phyloP scores from a whole-genome alignment of 2,113 vertebrate genomes.

The human (Homo sapiens) region GRCh38 chr16:49197001-49197500 shows the following conservation, averaged over 20 bases:
- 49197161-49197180: rapidly evolving
- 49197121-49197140: background rate
- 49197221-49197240: background rate
- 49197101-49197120: too few species aligned
- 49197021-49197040: background rate
- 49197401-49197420: background rate
- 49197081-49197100: too few species aligned
- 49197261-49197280: background rate
- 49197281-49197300: background rate
- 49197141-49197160: rapidly evolving
- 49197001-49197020: background rate
- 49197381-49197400: background rate
- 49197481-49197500: too few species aligned
- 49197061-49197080: too few species aligned
- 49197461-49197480: background rate
- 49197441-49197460: background rate
- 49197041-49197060: background rate
- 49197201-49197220: background rate
- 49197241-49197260: background rate
- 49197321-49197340: background rate
- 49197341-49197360: background rate
- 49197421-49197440: background rate
- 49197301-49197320: background rate
- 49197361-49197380: background rate
- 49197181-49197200: rapidly evolving